Evolutionary conservation across 2,797 vertebrate genomes (phyloP), one percentile per base, ranked within the genome.

Genomic region (Salmo trutta): DNA sequence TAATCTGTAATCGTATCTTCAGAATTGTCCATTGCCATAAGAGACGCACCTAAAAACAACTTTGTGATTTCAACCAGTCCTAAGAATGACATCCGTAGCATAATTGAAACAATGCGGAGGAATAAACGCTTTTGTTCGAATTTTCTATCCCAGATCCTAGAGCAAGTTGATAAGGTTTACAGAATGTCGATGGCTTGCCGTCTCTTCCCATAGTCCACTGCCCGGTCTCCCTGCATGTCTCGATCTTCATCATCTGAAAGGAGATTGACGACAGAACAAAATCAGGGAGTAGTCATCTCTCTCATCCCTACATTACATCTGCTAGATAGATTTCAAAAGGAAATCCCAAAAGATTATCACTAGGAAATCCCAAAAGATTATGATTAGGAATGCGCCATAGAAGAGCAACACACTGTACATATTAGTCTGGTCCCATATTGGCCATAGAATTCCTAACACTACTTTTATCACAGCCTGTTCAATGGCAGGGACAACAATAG

Each of bases 181-280:
- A 98, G 96, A 81, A 96, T 95, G 29, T 98, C 96, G 7, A 92
- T 94, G 85, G 88, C 88, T 90, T 97, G 96, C 90, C 86, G 97
- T 79, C 95, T 94, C 87, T 99, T 99, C 84, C 96, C 92, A 24
- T 99, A 99, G 83, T 97, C 96, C 24, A 93, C 94, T 54, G 95
- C 94, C 3, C 91, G 90, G 74, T 97, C 98, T 27, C 95, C 97
- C 53, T 97, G 98, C 77, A 96, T 94, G 5, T 99, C 98, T 68
- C 95, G 93, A 75, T 99, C 97, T 24, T 99, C 98, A 12, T 99
- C 98, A 85, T 99, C 97, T 98, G 90, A 75, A 92, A 91, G 64
- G 52, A 77, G 1, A 80, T 93, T 89, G 91, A 88, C 84, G 65
- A 27, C 12, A 66, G 14, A 31, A 29, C 65, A 36, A 33, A 33